phyloP scores from a whole-genome alignment of 2,797 vertebrate species.

The Synanceia verrucosa region DNA sequence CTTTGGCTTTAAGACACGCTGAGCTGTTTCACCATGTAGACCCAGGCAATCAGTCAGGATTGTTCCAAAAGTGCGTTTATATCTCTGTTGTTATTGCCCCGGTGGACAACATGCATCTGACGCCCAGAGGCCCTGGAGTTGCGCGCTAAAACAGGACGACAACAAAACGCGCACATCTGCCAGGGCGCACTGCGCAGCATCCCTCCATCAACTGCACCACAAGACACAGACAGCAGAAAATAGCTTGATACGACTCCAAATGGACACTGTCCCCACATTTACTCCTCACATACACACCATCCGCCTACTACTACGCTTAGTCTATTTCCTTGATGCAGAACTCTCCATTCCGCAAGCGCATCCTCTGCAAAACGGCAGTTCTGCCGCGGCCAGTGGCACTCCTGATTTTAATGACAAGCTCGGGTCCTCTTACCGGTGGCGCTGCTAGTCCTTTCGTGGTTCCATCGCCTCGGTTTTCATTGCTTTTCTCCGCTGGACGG shows the following conservation, averaged over 20 bases:
- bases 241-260: background rate
- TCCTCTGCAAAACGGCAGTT: constrained; percentile 14
- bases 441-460: constrained; percentile 4
- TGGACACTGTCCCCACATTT: background rate
- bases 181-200: constrained; percentile 62
- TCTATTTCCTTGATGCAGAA: constrained; percentile 4
- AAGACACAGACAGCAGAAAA: constrained; percentile 23
- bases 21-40: background rate
- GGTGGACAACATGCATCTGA: constrained; percentile 4
- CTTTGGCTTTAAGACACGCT: background rate
- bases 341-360: background rate
- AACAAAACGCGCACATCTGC: constrained; percentile 53
- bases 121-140: constrained; percentile 17
- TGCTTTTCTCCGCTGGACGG: constrained; percentile 55
- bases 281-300: constrained; percentile 2
- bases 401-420: background rate
- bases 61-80: background rate
- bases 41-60: background rate
- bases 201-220: constrained; percentile 49
- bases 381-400: background rate
- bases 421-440: constrained; percentile 3
- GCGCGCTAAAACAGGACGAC: constrained; percentile 30
- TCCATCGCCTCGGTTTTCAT: constrained; percentile 30
- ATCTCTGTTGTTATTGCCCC: background rate
- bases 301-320: background rate